Base-by-base conservation (phyloP, 2,797 vertebrate genomes). In the Bovichtus variegatus region DNA sequence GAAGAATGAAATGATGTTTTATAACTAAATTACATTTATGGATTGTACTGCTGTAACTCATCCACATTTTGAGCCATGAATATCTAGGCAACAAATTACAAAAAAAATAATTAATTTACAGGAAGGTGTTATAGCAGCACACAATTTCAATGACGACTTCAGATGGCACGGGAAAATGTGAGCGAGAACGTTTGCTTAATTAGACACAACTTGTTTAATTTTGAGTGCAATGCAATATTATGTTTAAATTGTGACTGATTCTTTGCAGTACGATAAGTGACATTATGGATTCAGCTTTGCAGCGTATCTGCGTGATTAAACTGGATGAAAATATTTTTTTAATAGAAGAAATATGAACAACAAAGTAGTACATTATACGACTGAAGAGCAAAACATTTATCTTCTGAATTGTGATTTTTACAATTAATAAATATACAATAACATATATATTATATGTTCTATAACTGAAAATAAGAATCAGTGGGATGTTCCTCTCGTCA, bases 41-140 rank as follows among this genome's bases (percentile, higher is more conserved):
- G 93, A 91, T 91, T 92, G 91, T 7, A 34, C 16, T 89, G 89
- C 93, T 87, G 83, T 95, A 95, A 96, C 94, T 95, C 93, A 93
- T 95, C 95, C 94, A 94, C 84, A 95, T 94, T 90, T 75, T 84
- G 91, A 91, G 86, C 83, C 38, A 83, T 94, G 89, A 95, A 96
- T 92, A 95, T 96, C 95, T 68, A 61, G 57, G 63, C 74, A 76
- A 65, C 40, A 75, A 55, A 68, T 80, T n/a, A n/a, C n/a, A n/a
- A n/a, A n/a, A n/a, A n/a, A n/a, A n/a, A n/a, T n/a, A n/a, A n/a
- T n/a, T n/a, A n/a, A 65, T 85, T 76, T 61, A 63, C 50, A 59
- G 47, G n/a, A 69, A 70, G 59, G 25, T 43, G 47, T 64, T 81
- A 70, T 55, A 49, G 41, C 62, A 5, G 63, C 4, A 25, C 63